Conservation (phyloP, 2,888 invertebrate genomes). For the Drosophila hamatofila region DNA sequence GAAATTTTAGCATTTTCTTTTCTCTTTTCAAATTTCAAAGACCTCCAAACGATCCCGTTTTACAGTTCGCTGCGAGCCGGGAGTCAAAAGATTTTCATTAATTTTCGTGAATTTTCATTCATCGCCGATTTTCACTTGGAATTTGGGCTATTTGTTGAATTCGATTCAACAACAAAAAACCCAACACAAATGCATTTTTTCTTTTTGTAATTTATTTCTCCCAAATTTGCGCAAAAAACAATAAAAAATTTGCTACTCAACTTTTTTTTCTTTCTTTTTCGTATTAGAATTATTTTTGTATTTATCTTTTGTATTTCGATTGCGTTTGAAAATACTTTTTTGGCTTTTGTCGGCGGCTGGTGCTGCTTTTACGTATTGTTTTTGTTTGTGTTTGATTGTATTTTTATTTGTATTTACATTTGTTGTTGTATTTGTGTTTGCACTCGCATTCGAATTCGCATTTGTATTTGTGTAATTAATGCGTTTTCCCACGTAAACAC, state of each 20-base stretch:
- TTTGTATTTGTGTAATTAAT: slow-evolving; percentile 74
- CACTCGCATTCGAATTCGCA: slow-evolving; percentile 34
- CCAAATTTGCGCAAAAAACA: slow-evolving; percentile 54
- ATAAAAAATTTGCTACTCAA: slow-evolving; percentile 51
- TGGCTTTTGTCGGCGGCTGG: slow-evolving; percentile 41
- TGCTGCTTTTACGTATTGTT: slow-evolving; percentile 50
- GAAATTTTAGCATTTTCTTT: slow-evolving; percentile 51
- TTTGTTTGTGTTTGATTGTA: slow-evolving; percentile 72
- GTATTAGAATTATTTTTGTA: slow-evolving; percentile 33
- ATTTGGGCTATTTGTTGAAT: slow-evolving; percentile 53
- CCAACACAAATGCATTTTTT: slow-evolving; percentile 61
- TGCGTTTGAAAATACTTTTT: slow-evolving; percentile 57
- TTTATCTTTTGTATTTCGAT: slow-evolving; percentile 46
- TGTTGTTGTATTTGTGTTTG: slow-evolving; percentile 43
- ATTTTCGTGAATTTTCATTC: slow-evolving; percentile 21
- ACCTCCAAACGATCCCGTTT: slow-evolving; percentile 52
- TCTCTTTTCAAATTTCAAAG: slow-evolving; percentile 44
- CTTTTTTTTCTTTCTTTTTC: slow-evolving; percentile 40
- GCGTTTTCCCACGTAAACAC: slow-evolving; percentile 71
- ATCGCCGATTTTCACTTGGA: slow-evolving; percentile 33
- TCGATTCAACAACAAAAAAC: slow-evolving; percentile 61
- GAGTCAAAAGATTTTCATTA: slow-evolving; percentile 39
- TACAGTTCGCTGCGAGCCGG: slow-evolving; percentile 44
- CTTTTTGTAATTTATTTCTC: slow-evolving; percentile 9
- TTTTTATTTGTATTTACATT: slow-evolving; percentile 62